Percentiles rank a stretch among this genome's conserved stretches.
Evolutionary conservation across 2,888 invertebrate species (phyloP).

Genomic region (Lithosia quadra): DNA sequence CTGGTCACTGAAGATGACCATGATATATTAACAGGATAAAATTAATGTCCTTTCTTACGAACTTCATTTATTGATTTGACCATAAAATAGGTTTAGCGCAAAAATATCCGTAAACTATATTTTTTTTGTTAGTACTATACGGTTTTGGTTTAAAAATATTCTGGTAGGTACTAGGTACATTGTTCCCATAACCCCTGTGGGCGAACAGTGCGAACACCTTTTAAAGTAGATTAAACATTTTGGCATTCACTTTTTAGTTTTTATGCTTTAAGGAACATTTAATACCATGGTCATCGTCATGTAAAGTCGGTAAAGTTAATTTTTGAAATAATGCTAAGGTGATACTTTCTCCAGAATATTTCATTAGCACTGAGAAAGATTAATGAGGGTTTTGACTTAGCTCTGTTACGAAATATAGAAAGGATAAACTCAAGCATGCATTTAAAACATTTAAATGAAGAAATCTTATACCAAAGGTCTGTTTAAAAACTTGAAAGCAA

Average conservation of each 20-base stretch:
- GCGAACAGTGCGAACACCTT: background rate
- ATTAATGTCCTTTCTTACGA: background rate
- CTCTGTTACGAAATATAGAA: background rate
- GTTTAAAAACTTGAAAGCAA: constrained; percentile 2
- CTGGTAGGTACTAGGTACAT: background rate
- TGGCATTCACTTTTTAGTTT: background rate
- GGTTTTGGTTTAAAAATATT: background rate
- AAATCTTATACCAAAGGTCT: background rate
- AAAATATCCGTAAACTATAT: background rate
- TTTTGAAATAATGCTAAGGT: constrained; percentile 18
- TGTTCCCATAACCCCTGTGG: background rate
- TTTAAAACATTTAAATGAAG: constrained; percentile 2
- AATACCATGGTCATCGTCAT: background rate
- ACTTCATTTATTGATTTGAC: background rate
- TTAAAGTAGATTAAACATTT: background rate
- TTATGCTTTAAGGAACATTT: background rate
- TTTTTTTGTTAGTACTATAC: background rate
- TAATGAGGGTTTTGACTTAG: constrained; percentile 15
- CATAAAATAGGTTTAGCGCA: background rate
- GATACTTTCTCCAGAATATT: constrained; percentile 14
- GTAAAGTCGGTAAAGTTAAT: constrained; percentile 8
- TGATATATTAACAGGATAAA: background rate
- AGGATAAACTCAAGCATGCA: background rate
- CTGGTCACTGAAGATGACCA: background rate
- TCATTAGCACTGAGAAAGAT: constrained; percentile 20